Base-by-base conservation (phyloP, 2,888 invertebrate species). In the Macaria liturata region DNA sequence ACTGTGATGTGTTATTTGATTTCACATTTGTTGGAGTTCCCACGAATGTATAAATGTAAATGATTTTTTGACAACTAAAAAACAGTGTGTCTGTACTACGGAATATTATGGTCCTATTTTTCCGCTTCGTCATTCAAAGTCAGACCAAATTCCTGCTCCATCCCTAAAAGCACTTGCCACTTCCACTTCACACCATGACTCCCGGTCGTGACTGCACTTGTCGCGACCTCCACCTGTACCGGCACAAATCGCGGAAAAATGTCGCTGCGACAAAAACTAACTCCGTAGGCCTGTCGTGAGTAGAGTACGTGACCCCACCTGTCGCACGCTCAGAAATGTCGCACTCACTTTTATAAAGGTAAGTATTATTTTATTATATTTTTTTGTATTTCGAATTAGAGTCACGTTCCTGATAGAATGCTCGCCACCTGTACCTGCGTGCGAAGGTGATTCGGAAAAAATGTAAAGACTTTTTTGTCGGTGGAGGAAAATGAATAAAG, bases 211-310 rank as follows among this genome's bases (percentile, higher is more conserved):
- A 78, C 72, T 66, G 66, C 77, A 80, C 80, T 78, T 78, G 80
- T 71, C 75, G 67, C 77, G 80, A 84, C 81, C 83, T 83, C 77
- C 81, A 86, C 89, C 86, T 88, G 88, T 79, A 75, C 56, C 86
- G 83, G 70, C 75, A 70, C 89, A 59, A 87, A 88, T 88, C 74
- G 70, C 70, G 59, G 68, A 74, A 76, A 79, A 79, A 80, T 75
- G 74, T 75, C 71, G 71, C 72, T 72, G 71, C 71, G 64, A 62
- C 67, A 74, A 80, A 83, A 80, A 59, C 54, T 1, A 42, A 42
- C 4, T 46, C 37, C 42, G 52, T 59, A 57, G 59, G 52, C 61
- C 58, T 54, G 76, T 73, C 71, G 66, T 54, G 65, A 72, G 74
- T 68, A 56, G 63, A 32, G 40, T 47, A 78, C 82, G 81, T 83